Evolutionary conservation across 2,797 vertebrate genomes (phyloP), one percentile per base, ranked within the genome.

Genomic region (Sparidentex hasta): DNA sequence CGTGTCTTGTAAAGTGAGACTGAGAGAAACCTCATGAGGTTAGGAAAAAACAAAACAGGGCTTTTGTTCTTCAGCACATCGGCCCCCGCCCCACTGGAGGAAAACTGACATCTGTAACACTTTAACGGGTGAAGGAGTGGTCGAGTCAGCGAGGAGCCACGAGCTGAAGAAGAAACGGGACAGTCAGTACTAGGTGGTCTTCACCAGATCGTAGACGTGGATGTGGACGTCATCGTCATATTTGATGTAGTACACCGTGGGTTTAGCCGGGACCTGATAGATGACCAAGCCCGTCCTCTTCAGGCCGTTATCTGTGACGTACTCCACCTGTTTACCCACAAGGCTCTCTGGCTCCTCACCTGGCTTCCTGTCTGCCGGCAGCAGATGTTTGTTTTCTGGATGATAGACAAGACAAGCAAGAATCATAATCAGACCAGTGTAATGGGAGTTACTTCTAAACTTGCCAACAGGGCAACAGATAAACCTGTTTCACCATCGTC

Each of bases 241-340:
- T 84, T 96, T 96, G 82, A 96, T 96, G 94, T 96, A 96, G 89
- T 96, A 96, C 50, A 96, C 96, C 0, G 96, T 96, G 62, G 96
- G 96, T 78, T 96, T 96, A n/a, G 96, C 96, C 0, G 95, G 96
- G 51, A 96, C 96, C 86, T 96, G 96, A 88, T 96, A 96, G 93
- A 96, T 96, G 84, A 96, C 96, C 85, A 96, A 86, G 59, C 96
- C 96, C 0, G 95, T 96, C 83, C 96, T 94, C 93, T 96, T 96
- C 74, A 96, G 93, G 5, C 95, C 95, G 54, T 96, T 96, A 87
- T 96, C 96, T 73, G 96, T 96, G 67, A 96, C 95, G 4, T 96
- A 96, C 88, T 96, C 96, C 87, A 96, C 96, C 90, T 96, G 95
- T 86, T 96, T 96, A 79, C 96, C 96, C 92, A 96, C 95, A 56